Evolutionary conservation across 1,140 invertebrate species (phyloP).

Genomic region (Luehdorfia chinensis): DNA sequence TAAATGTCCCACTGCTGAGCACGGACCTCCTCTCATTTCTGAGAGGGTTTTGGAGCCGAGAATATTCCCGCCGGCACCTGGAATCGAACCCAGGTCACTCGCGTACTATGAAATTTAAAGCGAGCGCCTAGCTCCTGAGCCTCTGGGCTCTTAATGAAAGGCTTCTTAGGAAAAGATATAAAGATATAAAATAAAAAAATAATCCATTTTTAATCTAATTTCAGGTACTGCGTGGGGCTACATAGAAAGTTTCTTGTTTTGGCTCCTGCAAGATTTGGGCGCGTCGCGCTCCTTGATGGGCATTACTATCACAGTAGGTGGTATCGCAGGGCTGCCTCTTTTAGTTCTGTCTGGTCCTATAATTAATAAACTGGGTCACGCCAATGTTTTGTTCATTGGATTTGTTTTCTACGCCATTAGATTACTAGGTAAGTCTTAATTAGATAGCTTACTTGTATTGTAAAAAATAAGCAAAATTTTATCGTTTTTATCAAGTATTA

Average conservation of each 20-base stretch:
- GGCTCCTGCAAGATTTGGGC: conserved; percentile 89
- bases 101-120: too few species aligned
- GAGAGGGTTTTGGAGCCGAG: too few species aligned
- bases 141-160: too few species aligned
- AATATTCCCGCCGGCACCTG: too few species aligned
- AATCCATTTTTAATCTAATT: conserved; percentile 31
- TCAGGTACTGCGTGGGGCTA: conserved; percentile 89
- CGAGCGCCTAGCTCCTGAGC: too few species aligned
- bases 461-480: too few species aligned
- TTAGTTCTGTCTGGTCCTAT: conserved; percentile 88
- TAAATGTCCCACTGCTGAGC: too few species aligned
- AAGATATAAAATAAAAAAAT: too few species aligned
- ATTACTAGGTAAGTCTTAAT: conserved; percentile 79
- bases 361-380: conserved; percentile 87
- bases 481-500: too few species aligned
- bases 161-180: too few species aligned
- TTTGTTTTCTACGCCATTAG: conserved; percentile 87
- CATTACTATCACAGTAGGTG: conserved; percentile 88
- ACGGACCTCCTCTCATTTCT: too few species aligned
- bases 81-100: too few species aligned
- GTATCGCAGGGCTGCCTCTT: conserved; percentile 86
- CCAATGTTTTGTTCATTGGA: conserved; percentile 89
- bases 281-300: conserved; percentile 89
- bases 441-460: not conserved
- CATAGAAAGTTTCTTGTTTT: conserved; percentile 92